Base-by-base conservation (phyloP, 2,797 vertebrate genomes). In the Hephaestus fuliginosus region DNA sequence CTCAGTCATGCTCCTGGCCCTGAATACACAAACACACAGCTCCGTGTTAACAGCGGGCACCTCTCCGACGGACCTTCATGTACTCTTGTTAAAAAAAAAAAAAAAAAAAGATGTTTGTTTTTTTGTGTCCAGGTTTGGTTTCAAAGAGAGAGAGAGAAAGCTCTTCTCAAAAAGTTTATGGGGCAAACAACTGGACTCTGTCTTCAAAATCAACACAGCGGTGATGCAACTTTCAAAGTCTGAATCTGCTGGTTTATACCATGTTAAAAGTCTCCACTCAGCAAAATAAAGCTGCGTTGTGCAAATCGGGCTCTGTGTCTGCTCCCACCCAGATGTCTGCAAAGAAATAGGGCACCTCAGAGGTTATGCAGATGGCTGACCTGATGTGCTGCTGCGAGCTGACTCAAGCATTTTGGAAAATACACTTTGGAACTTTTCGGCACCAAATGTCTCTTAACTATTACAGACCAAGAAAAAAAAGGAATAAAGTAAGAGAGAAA, bases 1-100 rank as follows among this genome's bases (percentile, higher is more conserved):
- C 85, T 95, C 94, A 18, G 87, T 93, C 94, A 95, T 95, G 90
- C 83, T 94, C 90, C 90, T 91, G 81, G 84, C 91, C 92, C 93
- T 95, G 63, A 76, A 88, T 9, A 92, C 86, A 95, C 88, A 94
- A 87, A 94, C 91, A 91, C 80, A 80, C 66, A 76, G 36, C 63
- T 73, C 61, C 39, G 13, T 41, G 81, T 91, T 82, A 88, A 66
- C 88, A 88, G 83, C 84, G 48, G 68, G 80, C 63, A 15, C 41
- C 80, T 48, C 86, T 74, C 64, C 8, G 18, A 75, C 17, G 43
- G n/a, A 55, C 62, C 39, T 36, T 65, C 74, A 62, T 70, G 82
- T 56, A 52, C 78, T 57, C 69, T 15, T 41, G 48, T 22, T 25
- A 25, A 25, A 25, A 25, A 25, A 25, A 25, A 25, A 25, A 25